phyloP scores from a whole-genome alignment of 2,113 vertebrate species.

The Nesospiza acunhae region DNA sequence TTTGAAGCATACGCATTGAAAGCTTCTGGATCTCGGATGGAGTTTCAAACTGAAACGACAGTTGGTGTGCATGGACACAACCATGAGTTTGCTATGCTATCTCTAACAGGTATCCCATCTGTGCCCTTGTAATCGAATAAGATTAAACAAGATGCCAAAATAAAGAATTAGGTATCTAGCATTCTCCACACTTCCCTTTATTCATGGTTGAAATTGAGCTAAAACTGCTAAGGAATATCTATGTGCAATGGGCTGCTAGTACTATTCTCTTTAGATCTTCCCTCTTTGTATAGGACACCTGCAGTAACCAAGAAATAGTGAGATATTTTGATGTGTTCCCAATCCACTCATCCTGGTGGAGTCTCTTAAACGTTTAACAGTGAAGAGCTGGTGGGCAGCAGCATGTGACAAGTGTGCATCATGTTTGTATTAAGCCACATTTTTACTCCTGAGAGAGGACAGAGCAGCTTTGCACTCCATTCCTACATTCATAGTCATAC shows the following conservation, averaged over 20 bases:
- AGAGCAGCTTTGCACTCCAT: background rate
- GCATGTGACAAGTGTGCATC: background rate
- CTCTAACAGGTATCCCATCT: background rate
- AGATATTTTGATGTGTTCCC: background rate
- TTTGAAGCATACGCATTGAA: background rate
- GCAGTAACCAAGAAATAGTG: background rate
- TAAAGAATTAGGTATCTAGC: background rate
- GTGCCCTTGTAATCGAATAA: background rate
- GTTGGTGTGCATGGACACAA: background rate
- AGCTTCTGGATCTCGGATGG: background rate
- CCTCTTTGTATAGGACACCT: background rate
- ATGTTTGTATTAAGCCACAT: background rate
- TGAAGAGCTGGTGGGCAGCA: background rate
- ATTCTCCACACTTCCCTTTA: background rate
- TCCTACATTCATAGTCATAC: background rate
- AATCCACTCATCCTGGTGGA: background rate
- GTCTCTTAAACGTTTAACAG: background rate
- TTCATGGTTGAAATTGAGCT: background rate
- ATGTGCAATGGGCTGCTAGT: background rate
- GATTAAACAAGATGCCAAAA: background rate
- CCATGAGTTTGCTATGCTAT: rapidly evolving
- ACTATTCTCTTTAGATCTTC: background rate
- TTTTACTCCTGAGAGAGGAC: background rate
- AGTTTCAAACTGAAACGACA: background rate
- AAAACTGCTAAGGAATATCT: background rate